Evolutionary conservation across 2,113 vertebrate species (phyloP).

Genomic region (Grantiella picta): DNA sequence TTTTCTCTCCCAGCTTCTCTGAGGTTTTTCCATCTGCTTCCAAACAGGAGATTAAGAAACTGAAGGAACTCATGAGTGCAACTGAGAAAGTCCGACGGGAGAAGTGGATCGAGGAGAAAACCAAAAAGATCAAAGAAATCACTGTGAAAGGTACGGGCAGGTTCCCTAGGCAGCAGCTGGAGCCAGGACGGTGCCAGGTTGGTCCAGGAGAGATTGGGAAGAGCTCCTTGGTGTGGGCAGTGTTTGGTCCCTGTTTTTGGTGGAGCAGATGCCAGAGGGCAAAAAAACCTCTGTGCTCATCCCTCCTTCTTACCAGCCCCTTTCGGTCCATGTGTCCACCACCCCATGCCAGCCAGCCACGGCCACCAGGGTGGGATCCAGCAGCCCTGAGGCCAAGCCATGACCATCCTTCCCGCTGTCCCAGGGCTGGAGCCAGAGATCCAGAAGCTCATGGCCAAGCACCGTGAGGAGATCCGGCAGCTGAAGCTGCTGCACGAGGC

Average conservation of each 20-base stretch:
- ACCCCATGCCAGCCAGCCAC: background rate
- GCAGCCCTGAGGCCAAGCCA: rapidly evolving
- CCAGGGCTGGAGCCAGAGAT: slow-evolving; percentile 94
- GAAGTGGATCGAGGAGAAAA: slow-evolving; percentile 96
- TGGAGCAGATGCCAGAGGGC: background rate
- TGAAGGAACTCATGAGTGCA: slow-evolving; percentile 90
- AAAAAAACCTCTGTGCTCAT: rapidly evolving
- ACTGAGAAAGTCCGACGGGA: slow-evolving; percentile 88
- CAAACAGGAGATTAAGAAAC: slow-evolving; percentile 89
- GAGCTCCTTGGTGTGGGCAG: background rate
- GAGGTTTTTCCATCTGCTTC: background rate
- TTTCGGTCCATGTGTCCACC: rapidly evolving
- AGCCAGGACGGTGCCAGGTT: rapidly evolving
- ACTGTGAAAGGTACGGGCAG: slow-evolving; percentile 84
- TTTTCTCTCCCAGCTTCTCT: background rate
- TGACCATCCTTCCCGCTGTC: rapidly evolving
- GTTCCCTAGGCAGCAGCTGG: rapidly evolving
- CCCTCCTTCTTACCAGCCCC: background rate
- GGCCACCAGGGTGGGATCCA: rapidly evolving
- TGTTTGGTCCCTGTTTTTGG: background rate
- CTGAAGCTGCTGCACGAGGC: slow-evolving; percentile 86
- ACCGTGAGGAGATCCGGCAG: slow-evolving; percentile 88
- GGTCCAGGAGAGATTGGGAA: background rate
- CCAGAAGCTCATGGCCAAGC: slow-evolving; percentile 90
- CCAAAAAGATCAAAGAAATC: slow-evolving; percentile 95